Evolutionary conservation across 2,888 invertebrate species (phyloP).

Genomic region (Danaus chrysippus): DNA sequence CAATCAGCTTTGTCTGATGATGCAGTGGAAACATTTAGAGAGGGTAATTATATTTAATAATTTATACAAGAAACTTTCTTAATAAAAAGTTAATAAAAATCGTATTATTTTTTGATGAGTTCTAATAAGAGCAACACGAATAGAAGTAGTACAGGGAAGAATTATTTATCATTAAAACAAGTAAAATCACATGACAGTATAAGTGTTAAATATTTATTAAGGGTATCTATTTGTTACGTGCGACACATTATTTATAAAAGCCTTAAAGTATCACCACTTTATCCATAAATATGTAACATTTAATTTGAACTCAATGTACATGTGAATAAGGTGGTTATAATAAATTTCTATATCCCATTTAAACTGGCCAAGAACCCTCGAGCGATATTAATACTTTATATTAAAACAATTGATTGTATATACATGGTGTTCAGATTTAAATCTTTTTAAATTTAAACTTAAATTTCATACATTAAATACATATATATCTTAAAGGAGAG

Average conservation of each 20-base stretch:
- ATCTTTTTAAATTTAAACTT: background rate
- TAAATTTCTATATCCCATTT: background rate
- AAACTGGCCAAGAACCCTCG: constrained; percentile 29
- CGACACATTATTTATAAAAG: constrained; percentile 18
- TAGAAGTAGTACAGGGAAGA: too few species aligned
- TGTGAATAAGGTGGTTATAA: background rate
- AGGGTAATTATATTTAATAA: too few species aligned
- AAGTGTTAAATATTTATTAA: constrained; percentile 13
- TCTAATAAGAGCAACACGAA: too few species aligned
- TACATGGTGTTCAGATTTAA: constrained; percentile 34
- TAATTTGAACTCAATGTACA: background rate
- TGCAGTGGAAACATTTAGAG: too few species aligned
- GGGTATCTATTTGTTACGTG: constrained; percentile 12
- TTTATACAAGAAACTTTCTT: too few species aligned
- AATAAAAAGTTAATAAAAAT: too few species aligned
- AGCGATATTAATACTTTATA: constrained; percentile 47
- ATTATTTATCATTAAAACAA: background rate
- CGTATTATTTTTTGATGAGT: too few species aligned
- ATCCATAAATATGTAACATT: background rate
- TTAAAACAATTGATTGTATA: constrained; percentile 36
- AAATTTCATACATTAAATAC: background rate
- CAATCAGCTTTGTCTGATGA: too few species aligned
- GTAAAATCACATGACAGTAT: background rate
- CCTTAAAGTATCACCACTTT: constrained; percentile 15
- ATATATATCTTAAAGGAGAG: background rate